These are phyloP conservation scores for Diaprepes abbreviatus DNA, from an alignment of 2,888 invertebrate species.

Conservation along the genomic window DNA sequence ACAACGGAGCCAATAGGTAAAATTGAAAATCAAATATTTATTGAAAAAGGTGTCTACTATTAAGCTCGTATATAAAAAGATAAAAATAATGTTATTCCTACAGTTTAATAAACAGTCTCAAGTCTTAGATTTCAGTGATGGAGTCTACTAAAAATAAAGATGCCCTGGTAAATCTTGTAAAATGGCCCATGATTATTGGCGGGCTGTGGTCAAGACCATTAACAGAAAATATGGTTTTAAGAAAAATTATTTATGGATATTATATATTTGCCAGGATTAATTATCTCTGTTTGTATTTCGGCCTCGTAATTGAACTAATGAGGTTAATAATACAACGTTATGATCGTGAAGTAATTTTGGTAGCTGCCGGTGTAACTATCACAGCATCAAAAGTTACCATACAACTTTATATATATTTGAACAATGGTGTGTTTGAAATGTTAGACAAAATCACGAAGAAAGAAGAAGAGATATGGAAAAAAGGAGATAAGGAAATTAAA, in stretches of 20 bases:
- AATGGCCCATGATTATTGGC: neutral
- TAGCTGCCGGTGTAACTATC: neutral
- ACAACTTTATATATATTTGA: neutral
- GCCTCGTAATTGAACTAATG: neutral
- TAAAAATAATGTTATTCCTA: no score
- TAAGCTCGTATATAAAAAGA: no score
- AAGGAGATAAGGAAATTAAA: neutral
- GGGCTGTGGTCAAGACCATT: slow-evolving; percentile 6
- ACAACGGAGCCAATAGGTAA: no score
- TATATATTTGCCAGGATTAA: neutral
- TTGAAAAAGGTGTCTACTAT: no score
- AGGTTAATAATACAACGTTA: neutral
- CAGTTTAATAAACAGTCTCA: no score
- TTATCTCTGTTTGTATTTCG: neutral
- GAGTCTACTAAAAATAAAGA: neutral
- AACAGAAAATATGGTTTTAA: neutral
- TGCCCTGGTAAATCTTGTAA: neutral
- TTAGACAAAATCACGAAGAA: neutral
- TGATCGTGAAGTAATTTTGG: neutral
- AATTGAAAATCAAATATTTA: no score
- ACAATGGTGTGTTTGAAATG: neutral
- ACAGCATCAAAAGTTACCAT: neutral
- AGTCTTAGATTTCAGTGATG: no score
- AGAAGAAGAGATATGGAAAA: slow-evolving; percentile 1
- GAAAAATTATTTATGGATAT: neutral